Base-by-base conservation (phyloP, 2,113 vertebrate genomes). In the Poeciliopsis occidentalis region DNA sequence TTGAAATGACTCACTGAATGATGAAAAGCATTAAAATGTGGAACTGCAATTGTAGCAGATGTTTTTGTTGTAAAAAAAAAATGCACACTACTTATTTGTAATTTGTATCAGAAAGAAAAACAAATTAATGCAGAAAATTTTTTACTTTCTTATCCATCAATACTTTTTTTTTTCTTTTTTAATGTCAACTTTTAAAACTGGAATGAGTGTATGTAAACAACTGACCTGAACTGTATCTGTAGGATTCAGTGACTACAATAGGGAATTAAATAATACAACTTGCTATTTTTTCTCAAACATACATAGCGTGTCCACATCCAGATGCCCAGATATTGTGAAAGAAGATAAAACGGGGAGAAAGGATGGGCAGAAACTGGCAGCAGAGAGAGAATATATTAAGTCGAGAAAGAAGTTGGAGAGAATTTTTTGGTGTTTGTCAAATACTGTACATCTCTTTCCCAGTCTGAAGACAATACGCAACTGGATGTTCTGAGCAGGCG, bases 221-320 rank as follows among this genome's bases (percentile, higher is more conserved):
- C 22, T 57, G 22, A 57, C 24, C 51, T 8, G 51, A 57, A 57
- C 7, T 29, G 29, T n/a, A n/a, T 64, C 34, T 65, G 70, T 17
- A 24, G 76, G 77, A 76, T 82, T 88, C 81, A 80, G 84, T 86
- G 80, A 85, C 86, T 77, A 73, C 73, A 79, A 44, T 17, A 64
- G 69, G 81, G 77, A 87, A 76, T 76, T 69, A 82, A 91, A 91
- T 82, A 89, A 85, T 76, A 82, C 37, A 82, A 87, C 76, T 88
- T 79, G 75, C 79, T 87, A 85, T 88, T 76, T 86, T 86, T 76
- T 87, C 77, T 90, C 81, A 87, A 89, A 88, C 75, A 90, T 78
- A 80, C 89, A 91, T 85, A 80, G 80, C 31, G 57, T 81, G 76
- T 88, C 78, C 61, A 60, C 71, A 85, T 85, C 80, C 51, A 82